Evolutionary conservation across 1,140 invertebrate species (phyloP).

Genomic region (Planococcus citri): DNA sequence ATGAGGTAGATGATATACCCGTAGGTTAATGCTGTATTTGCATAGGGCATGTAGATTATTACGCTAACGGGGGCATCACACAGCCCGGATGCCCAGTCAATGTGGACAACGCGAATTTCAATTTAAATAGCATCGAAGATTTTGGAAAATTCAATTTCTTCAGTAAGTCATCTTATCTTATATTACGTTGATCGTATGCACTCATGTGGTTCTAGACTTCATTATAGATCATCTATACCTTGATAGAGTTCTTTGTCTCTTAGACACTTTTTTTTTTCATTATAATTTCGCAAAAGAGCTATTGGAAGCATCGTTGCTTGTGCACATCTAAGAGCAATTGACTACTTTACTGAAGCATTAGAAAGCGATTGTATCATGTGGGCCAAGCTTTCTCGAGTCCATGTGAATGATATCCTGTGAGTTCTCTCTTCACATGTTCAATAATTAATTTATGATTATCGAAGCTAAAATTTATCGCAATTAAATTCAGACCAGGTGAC

Average conservation of each 20-base stretch:
- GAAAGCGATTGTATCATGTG: constrained; percentile 32
- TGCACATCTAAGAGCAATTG: constrained; percentile 54
- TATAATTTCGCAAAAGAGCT: constrained; percentile 22
- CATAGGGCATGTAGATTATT: constrained; percentile 58
- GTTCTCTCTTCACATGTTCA: too few species aligned
- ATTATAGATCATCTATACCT: too few species aligned
- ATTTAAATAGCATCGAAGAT: constrained; percentile 27
- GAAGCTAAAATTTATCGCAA: too few species aligned
- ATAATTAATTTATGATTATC: background rate
- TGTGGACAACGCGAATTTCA: constrained; percentile 17
- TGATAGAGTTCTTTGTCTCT: too few species aligned
- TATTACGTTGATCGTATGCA: background rate
- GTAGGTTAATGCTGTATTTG: too few species aligned
- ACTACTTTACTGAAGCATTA: constrained; percentile 58
- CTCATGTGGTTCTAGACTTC: background rate
- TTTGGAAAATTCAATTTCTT: constrained; percentile 27
- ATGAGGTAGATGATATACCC: too few species aligned
- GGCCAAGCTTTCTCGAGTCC: background rate
- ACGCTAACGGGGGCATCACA: constrained; percentile 52
- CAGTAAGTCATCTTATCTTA: constrained; percentile 26
- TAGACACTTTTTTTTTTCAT: background rate
- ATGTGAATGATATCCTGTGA: background rate
- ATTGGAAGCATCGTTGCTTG: constrained; percentile 41
- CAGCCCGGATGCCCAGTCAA: constrained; percentile 46
- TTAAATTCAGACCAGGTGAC: background rate